Evolutionary conservation across 2,888 invertebrate genomes (phyloP).

Genomic region (Drosophila mettleri): DNA sequence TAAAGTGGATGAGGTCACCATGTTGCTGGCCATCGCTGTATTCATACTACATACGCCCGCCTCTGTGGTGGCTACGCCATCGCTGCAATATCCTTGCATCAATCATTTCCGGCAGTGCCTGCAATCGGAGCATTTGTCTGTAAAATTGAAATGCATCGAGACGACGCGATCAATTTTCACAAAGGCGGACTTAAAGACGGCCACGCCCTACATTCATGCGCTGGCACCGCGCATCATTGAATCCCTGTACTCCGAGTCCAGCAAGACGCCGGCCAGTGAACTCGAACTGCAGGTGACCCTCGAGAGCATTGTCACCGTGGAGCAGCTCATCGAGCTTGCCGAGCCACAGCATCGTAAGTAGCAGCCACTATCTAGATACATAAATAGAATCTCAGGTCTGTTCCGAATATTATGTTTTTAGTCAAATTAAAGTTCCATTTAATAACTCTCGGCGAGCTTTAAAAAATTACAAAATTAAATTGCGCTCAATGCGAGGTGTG

Average conservation of each 20-base stretch:
- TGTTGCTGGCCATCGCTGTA: slow-evolving; percentile 95
- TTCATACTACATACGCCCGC: slow-evolving; percentile 94
- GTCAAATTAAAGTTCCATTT: neutral
- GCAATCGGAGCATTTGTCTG: slow-evolving; percentile 88
- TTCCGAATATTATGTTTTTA: slow-evolving; percentile 20
- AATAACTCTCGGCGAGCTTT: neutral
- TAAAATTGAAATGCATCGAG: slow-evolving; percentile 92
- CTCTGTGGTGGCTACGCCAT: slow-evolving; percentile 91
- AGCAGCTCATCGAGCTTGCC: slow-evolving; percentile 90
- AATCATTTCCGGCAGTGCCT: slow-evolving; percentile 95
- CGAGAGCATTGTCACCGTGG: slow-evolving; percentile 91
- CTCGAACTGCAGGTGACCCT: slow-evolving; percentile 89
- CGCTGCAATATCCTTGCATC: slow-evolving; percentile 95
- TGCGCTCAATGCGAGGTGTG: neutral
- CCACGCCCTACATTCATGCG: slow-evolving; percentile 92
- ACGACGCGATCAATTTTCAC: slow-evolving; percentile 91
- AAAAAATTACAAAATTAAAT: neutral
- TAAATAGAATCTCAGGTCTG: slow-evolving; percentile 7
- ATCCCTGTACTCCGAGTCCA: slow-evolving; percentile 88
- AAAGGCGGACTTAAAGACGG: slow-evolving; percentile 89
- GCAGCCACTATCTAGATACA: neutral
- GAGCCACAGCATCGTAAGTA: slow-evolving; percentile 92
- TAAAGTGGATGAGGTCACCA: slow-evolving; percentile 93
- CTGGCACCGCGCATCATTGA: slow-evolving; percentile 92
- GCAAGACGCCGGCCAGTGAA: slow-evolving; percentile 88